Percentiles rank a stretch among this genome's conserved stretches.
phyloP scores from a whole-genome alignment of 2,113 vertebrate genomes.

The Otus sunia region DNA sequence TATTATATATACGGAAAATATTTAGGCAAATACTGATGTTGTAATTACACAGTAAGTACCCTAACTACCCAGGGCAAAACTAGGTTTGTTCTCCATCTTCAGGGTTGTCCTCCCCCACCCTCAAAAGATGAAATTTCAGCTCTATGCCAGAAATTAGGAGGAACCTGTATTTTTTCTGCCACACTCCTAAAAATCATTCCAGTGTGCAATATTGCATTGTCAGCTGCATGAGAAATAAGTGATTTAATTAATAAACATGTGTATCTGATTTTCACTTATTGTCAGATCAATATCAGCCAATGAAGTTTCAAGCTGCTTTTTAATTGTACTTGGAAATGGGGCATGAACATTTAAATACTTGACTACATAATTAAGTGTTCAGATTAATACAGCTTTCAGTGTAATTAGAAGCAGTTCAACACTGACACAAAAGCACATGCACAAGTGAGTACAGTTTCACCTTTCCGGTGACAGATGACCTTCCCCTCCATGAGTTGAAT shows the following conservation, averaged over 20 bases:
- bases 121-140: neutral
- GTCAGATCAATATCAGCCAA: neutral
- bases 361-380: neutral
- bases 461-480: slow-evolving; percentile 82
- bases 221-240: neutral
- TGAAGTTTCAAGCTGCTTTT: neutral
- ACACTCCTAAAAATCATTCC: neutral
- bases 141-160: neutral
- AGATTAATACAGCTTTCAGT: neutral
- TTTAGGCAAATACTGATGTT: neutral
- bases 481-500: slow-evolving; percentile 78
- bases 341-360: neutral
- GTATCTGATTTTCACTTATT: neutral
- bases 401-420: slow-evolving; percentile 6
- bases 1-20: too few species aligned
- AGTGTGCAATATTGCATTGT: neutral
- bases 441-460: slow-evolving; percentile 70
- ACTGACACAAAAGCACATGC: neutral
- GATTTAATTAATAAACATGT: neutral
- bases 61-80: neutral
- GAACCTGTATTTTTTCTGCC: neutral
- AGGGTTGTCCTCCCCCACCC: neutral
- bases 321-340: neutral
- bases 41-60: neutral
- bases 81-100: neutral